Percentiles rank a stretch among this genome's conserved stretches.
phyloP scores from a whole-genome alignment of 2,888 invertebrate genomes.

The Xiphydria camelus region DNA sequence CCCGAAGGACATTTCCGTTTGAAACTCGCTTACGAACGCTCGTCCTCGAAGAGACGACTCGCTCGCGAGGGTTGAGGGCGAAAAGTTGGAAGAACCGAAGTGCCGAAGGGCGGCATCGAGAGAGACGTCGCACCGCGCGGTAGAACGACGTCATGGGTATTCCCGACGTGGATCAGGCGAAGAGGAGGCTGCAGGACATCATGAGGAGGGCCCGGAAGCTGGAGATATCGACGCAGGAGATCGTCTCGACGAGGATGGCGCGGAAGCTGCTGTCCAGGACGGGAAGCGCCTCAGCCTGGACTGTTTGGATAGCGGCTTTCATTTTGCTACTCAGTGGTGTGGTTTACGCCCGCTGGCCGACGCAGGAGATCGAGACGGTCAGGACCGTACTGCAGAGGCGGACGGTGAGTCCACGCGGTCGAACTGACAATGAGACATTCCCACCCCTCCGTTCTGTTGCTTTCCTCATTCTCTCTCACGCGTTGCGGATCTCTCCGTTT shows the following conservation, averaged over 20 bases:
- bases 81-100: neutral
- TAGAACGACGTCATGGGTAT: constrained; percentile 38
- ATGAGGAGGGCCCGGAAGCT: constrained; percentile 44
- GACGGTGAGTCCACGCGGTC: constrained; percentile 48
- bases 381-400: constrained; percentile 49
- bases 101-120: neutral
- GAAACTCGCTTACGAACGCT: no score
- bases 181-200: constrained; percentile 44
- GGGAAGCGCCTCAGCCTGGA: constrained; percentile 41
- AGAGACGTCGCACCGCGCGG: neutral
- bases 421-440: no score
- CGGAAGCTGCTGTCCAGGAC: constrained; percentile 44
- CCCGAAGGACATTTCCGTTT: no score
- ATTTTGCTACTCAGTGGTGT: constrained; percentile 37
- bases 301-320: constrained; percentile 41
- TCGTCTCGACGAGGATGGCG: constrained; percentile 44
- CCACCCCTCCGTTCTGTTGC: no score
- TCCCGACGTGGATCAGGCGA: constrained; percentile 46
- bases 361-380: constrained; percentile 49
- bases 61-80: no score
- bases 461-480: no score
- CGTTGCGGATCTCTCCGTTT: no score
- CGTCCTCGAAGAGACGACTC: no score
- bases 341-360: constrained; percentile 48
- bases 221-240: constrained; percentile 41